Percentiles rank a stretch among this genome's conserved stretches.
Evolutionary conservation across 1,140 invertebrate species (phyloP).

Genomic region (Brachystomella parvula): DNA sequence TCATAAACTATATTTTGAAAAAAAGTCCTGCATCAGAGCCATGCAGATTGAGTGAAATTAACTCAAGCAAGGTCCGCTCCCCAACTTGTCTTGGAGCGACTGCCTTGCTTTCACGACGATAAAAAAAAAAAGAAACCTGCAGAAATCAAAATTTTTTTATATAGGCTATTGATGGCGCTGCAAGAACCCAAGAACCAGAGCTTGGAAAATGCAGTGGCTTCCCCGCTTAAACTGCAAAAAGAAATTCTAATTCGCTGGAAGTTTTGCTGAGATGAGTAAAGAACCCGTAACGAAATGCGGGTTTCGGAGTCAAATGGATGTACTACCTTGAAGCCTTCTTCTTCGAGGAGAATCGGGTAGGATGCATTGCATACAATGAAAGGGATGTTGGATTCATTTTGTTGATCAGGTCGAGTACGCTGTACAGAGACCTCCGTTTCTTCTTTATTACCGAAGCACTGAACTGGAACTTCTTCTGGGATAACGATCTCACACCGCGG

Average conservation of each 20-base stretch:
- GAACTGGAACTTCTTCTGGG: background rate
- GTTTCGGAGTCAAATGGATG: no score
- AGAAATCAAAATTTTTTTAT: background rate
- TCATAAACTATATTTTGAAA: background rate
- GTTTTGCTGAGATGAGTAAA: no score
- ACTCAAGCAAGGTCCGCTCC: background rate
- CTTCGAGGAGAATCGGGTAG: background rate
- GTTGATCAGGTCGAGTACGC: background rate
- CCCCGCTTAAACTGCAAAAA: background rate
- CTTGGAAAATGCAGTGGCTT: background rate
- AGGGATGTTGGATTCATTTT: background rate
- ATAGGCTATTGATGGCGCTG: no score
- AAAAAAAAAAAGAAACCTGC: background rate
- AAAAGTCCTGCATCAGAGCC: background rate
- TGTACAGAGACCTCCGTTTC: background rate
- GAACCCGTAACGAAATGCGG: no score
- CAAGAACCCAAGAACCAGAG: no score
- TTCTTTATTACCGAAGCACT: background rate
- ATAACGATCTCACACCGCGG: conserved; percentile 5
- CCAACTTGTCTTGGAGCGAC: no score
- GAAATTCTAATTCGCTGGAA: no score
- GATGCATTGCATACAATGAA: conserved; percentile 3
- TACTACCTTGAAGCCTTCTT: conserved; percentile 7
- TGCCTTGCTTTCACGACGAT: no score
- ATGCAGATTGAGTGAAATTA: background rate